Evolutionary conservation across 2,797 vertebrate species (phyloP).

Genomic region (Cetoscarus ocellatus): DNA sequence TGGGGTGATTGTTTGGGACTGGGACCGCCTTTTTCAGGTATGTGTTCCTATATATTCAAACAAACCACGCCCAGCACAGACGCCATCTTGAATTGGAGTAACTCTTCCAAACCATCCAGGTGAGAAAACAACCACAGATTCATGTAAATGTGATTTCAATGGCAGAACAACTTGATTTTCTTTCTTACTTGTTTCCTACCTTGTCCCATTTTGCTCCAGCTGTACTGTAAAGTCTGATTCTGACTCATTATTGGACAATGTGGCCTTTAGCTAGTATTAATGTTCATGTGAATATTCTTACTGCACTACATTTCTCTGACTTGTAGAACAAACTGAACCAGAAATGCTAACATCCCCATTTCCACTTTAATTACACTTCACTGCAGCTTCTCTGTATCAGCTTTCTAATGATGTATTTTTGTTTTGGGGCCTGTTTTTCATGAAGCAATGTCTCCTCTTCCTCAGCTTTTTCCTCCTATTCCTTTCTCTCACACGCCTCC

Average conservation of each 20-base stretch:
- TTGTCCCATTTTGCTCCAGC: background rate
- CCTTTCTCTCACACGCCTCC: background rate
- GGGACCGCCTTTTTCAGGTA: too few relatives aligned
- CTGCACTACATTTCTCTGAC: background rate
- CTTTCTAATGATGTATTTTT: constrained; percentile 20
- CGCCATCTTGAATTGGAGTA: too few relatives aligned
- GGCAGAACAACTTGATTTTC: background rate
- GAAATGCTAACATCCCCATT: background rate
- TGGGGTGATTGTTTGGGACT: too few relatives aligned
- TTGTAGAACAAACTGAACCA: constrained; percentile 9
- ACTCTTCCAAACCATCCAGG: too few relatives aligned
- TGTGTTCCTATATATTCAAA: too few relatives aligned
- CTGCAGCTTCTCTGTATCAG: background rate
- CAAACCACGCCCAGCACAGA: too few relatives aligned
- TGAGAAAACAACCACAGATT: too few relatives aligned
- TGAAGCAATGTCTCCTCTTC: constrained; percentile 7
- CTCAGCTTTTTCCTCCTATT: constrained; percentile 5
- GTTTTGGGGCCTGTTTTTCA: background rate
- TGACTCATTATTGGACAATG: background rate
- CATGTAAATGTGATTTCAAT: too few relatives aligned
- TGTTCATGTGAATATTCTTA: background rate
- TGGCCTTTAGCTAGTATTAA: background rate
- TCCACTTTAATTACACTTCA: constrained; percentile 27
- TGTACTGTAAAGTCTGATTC: background rate
- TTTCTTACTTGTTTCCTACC: background rate